A percentile compares a stretch with the other conserved stretches of the same genome.
Evolutionary conservation across 23 tunicate genomes (phyloP).

Genomic region (Trididemnum nubilum): DNA sequence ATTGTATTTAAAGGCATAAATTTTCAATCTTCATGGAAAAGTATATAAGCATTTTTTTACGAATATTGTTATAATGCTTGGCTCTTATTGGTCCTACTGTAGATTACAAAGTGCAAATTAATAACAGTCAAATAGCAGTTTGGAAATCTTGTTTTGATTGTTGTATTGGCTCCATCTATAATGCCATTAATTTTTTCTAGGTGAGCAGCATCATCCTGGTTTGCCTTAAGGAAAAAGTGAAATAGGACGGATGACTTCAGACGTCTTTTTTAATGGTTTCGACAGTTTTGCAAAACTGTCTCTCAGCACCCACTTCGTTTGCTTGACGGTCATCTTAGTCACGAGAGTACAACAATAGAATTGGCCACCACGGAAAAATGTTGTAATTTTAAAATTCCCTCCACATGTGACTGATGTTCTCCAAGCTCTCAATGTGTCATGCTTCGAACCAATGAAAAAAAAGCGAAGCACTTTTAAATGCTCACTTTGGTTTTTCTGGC

Average conservation of each 20-base stretch:
- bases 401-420: constrained; percentile 8
- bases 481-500: neutral
- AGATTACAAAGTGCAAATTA: no score
- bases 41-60: no score
- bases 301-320: neutral
- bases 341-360: neutral
- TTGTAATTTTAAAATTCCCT: neutral
- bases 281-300: neutral
- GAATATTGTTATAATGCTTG: no score
- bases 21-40: no score
- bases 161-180: no score
- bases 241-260: constrained; percentile 4
- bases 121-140: no score
- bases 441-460: neutral
- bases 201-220: constrained; percentile 3
- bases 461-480: neutral
- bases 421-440: neutral
- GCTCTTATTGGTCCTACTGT: no score
- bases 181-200: neutral
- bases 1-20: no score
- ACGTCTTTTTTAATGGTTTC: neutral
- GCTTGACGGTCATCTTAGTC: constrained; percentile 7
- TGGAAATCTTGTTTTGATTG: no score
- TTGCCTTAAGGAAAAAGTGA: neutral
- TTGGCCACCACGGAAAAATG: neutral